phyloP scores from a whole-genome alignment of 2,113 vertebrate species.

The Lepus europaeus region DNA sequence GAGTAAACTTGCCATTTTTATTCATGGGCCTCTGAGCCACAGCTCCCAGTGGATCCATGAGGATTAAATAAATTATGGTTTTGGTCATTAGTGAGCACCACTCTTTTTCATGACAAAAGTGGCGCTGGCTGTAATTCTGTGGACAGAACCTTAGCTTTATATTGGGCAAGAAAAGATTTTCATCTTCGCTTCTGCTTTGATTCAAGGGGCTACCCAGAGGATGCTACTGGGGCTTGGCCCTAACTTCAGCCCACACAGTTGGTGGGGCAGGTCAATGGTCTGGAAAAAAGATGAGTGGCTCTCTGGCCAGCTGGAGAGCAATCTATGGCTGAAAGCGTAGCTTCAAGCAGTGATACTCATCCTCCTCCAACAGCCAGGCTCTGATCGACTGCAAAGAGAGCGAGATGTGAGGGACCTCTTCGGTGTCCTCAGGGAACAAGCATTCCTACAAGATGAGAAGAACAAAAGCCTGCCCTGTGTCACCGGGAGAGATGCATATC shows the following conservation, averaged over 20 bases:
- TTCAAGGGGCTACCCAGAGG: neutral
- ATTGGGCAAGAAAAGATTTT: neutral
- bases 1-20: slow-evolving; percentile 81
- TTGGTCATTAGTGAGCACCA: slow-evolving; percentile 75
- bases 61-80: slow-evolving; percentile 85
- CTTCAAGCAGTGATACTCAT: neutral
- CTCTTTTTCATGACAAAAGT: slow-evolving; percentile 28
- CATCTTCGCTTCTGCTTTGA: neutral
- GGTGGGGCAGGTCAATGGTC: too few species aligned
- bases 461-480: neutral
- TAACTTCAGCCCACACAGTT: neutral
- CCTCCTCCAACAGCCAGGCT: neutral
- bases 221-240: neutral
- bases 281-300: neutral
- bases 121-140: neutral
- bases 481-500: slow-evolving; percentile 69
- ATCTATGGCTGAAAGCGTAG: neutral
- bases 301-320: neutral
- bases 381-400: neutral
- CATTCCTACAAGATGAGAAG: neutral
- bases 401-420: neutral
- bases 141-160: neutral
- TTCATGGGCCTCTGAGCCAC: slow-evolving; percentile 81
- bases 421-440: neutral
- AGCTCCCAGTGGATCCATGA: slow-evolving; percentile 79